Base-by-base conservation (phyloP, 2,797 vertebrate species). In the Manis javanica region DNA sequence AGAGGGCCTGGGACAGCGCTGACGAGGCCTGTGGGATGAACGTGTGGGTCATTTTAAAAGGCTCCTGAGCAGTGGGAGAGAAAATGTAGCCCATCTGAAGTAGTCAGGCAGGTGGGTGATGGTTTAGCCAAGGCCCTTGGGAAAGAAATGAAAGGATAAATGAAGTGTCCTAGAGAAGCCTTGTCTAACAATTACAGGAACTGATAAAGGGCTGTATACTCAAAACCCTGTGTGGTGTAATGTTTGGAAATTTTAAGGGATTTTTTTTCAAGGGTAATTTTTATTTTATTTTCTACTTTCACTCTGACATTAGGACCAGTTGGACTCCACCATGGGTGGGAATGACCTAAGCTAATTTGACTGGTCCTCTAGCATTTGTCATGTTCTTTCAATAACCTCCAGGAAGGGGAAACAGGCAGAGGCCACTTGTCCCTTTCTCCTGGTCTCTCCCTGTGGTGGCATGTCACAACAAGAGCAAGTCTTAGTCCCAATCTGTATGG, bases 241-340 rank as follows among this genome's bases (percentile, higher is more conserved):
- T 21, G 24, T 74, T 42, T 8, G 51, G 53, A n/a, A 95, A 66
- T 71, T 64, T 24, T 42, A 66, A 81, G 72, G 77, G 21, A 53
- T 95, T 95, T 79, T 91, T 96, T 95, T 79, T 91, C 64, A 55
- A 42, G 26, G 16, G 21, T 34, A 31, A 86, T 8, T 87, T 86
- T 68, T 61, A 69, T 81, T 86, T 85, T 26, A 66, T 82, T 78
- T 88, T 84, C 79, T 61, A 29, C 46, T 92, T 94, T 75, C 49
- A 12, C 13, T 83, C 81, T 90, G 87, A 93, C 2, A 39, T 68
- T n/a, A 49, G 51, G n/a, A 31, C 19, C 89, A 82, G 21, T 51
- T 14, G 39, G 46, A 23, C 42, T 91, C 15, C 23, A 15, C 66
- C 16, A 46, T 26, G 42, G 31, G 8, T 14, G 79, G 59, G 29